A percentile compares a stretch with the other conserved stretches of the same genome.
Evolutionary conservation across 1,140 invertebrate species (phyloP).

Genomic region (Drosophila nebulosa): DNA sequence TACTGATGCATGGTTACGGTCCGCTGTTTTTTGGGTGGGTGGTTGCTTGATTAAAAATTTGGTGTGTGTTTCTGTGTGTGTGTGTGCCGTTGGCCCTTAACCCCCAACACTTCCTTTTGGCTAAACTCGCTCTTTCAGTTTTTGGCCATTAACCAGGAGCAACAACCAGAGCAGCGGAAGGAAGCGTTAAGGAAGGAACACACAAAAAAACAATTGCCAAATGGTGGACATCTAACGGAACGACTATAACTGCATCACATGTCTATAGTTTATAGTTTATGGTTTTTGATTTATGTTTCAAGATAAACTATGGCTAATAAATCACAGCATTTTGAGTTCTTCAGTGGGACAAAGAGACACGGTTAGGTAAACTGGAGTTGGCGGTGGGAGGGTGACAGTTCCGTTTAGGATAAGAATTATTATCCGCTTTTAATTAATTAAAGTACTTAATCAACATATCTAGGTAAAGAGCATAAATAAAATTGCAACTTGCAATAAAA

Average conservation of each 20-base stretch:
- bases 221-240: slow-evolving; percentile 20
- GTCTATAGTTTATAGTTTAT: slow-evolving; percentile 11
- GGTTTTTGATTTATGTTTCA: slow-evolving; percentile 9
- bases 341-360: not conserved
- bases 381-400: not conserved
- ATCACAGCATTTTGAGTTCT: not conserved
- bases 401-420: not conserved
- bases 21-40: slow-evolving; percentile 9
- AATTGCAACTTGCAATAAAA: too few species aligned
- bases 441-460: not conserved
- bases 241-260: slow-evolving; percentile 15
- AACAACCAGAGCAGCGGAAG: not conserved
- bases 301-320: not conserved
- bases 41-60: slow-evolving; percentile 75
- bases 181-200: slow-evolving; percentile 11
- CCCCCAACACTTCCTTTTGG: slow-evolving; percentile 6
- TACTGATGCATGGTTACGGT: slow-evolving; percentile 27
- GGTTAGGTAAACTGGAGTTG: not conserved
- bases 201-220: slow-evolving; percentile 44
- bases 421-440: not conserved
- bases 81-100: slow-evolving; percentile 24
- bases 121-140: not conserved
- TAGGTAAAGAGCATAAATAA: not conserved
- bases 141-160: slow-evolving; percentile 38
- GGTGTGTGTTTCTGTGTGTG: slow-evolving; percentile 36